phyloP scores from a whole-genome alignment of 2,113 vertebrate species.

The Colossoma macropomum region DNA sequence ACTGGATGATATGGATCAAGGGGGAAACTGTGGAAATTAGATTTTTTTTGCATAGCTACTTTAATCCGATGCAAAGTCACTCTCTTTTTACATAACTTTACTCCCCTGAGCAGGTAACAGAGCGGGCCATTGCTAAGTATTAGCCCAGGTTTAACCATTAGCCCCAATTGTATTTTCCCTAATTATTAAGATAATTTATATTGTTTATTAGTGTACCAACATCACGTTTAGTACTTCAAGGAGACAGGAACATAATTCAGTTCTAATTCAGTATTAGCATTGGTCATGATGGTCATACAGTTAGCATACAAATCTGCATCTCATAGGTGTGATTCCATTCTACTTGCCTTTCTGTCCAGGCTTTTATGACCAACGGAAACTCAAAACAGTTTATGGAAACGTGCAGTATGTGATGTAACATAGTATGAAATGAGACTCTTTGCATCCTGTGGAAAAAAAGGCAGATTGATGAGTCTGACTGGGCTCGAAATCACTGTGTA shows the following conservation, averaged over 20 bases:
- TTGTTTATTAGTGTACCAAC: too few relatives aligned
- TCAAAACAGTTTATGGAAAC: background rate
- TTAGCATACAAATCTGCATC: background rate
- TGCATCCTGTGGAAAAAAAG: constrained; percentile 62
- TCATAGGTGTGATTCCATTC: background rate
- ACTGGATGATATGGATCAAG: too few relatives aligned
- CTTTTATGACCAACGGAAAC: background rate
- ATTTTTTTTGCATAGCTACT: too few relatives aligned
- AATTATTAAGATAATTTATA: background rate
- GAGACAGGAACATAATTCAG: too few relatives aligned
- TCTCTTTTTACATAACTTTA: background rate
- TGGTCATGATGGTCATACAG: constrained; percentile 20
- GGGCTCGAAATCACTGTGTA: constrained; percentile 95
- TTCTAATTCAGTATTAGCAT: background rate
- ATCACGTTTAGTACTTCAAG: too few relatives aligned
- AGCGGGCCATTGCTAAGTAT: background rate
- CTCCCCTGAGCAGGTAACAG: background rate
- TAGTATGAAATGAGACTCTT: constrained; percentile 13
- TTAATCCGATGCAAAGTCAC: background rate
- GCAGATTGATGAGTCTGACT: constrained; percentile 79
- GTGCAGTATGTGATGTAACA: background rate
- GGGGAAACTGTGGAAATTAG: too few relatives aligned
- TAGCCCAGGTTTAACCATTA: background rate
- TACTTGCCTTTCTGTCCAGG: background rate
- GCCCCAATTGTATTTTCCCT: background rate